Base-by-base conservation (phyloP, 2,797 vertebrate species). In the Coluber constrictor region DNA sequence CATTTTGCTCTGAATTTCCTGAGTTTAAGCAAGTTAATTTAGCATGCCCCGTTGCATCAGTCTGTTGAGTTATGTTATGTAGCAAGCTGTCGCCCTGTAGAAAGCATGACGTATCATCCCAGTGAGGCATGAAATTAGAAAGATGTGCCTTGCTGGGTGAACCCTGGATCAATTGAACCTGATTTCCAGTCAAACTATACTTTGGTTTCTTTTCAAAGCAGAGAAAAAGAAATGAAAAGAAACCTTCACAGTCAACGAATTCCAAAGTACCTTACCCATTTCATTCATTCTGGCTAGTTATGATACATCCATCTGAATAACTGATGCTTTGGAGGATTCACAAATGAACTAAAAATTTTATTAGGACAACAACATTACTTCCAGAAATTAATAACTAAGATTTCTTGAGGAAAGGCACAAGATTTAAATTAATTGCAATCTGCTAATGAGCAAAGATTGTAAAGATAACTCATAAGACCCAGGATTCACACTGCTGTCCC, bases 111-210 rank as follows among this genome's bases (percentile, higher is more conserved):
- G 86, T 96, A 97, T 97, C 97, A 96, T 95, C 95, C 20, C 96
- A 96, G 0, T 11, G 92, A 95, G 96, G 97, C 97, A 97, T 97
- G 97, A 98, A 97, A 98, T 98, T 98, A 97, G 97, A 98, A 97
- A 96, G 97, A 97, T 97, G 97, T 96, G 96, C 90, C 96, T 97
- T 97, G 97, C 97, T 97, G 97, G 97, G 97, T 97, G 97, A 97
- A 95, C 93, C 95, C 96, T 94, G 97, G 96, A 97, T 97, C 97
- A 97, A 97, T 96, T 96, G 96, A 96, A 96, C 96, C 96, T 96
- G 95, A 74, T 97, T 96, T 96, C 92, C 96, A 97, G 94, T 93
- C 94, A 96, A 95, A 97, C 96, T 95, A 97, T 93, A 95, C 47
- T n/a, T 97, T 97, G 97, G 97, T 96, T 97, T 96, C 96, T 70